phyloP scores from a whole-genome alignment of 1,140 invertebrate species.

The Drosophila sulfurigaster region DNA sequence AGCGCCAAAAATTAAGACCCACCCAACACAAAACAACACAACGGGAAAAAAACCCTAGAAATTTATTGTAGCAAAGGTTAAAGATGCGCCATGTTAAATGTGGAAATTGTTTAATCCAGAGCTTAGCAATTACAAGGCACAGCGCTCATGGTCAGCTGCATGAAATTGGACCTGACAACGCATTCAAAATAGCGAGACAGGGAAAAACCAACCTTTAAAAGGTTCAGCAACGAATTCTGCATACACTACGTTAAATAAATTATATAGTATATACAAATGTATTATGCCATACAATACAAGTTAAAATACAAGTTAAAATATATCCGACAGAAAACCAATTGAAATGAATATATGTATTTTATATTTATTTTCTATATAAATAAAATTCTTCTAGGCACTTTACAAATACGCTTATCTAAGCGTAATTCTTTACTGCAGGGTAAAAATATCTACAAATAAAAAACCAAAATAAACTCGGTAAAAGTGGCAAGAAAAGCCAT shows the following conservation, averaged over 20 bases:
- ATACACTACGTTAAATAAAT: conserved; percentile 1
- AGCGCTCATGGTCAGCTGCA: conserved; percentile 75
- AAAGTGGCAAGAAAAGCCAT: conserved; percentile 64
- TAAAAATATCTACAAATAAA: conserved; percentile 20
- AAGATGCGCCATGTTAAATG: conserved; percentile 81
- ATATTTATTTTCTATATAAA: no score
- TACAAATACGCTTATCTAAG: neutral
- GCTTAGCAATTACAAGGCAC: conserved; percentile 74
- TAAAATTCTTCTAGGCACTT: no score
- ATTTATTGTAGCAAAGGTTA: conserved; percentile 81
- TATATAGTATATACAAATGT: no score
- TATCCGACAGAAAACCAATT: no score
- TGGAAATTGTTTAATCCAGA: conserved; percentile 81
- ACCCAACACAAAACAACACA: neutral
- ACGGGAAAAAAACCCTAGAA: conserved; percentile 32
- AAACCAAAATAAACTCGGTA: conserved; percentile 34
- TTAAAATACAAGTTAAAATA: no score
- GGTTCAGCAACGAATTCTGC: neutral
- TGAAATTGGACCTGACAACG: conserved; percentile 73
- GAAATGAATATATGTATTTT: no score
- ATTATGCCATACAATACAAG: no score
- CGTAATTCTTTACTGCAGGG: neutral
- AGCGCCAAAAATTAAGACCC: conserved; percentile 66
- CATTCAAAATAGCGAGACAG: conserved; percentile 28
- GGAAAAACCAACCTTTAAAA: conserved; percentile 7